Evolutionary conservation across 2,113 vertebrate genomes (phyloP), one percentile per base, ranked within the genome.

Genomic region (Cryptotis parvus): DNA sequence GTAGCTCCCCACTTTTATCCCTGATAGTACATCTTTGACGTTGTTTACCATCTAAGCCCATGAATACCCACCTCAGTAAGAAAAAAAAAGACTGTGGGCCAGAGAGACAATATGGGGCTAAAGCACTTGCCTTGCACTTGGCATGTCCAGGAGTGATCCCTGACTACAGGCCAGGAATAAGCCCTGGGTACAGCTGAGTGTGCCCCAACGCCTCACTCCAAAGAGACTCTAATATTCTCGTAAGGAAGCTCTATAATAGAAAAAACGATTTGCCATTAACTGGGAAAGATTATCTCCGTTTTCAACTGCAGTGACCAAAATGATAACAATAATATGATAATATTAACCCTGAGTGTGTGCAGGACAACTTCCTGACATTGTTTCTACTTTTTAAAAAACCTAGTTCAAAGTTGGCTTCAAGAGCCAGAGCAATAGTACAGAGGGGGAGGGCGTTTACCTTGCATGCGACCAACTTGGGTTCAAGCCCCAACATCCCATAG

Each of bases 361-460:
- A 66, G 66, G 70, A 75, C 35, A 78, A 69, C 76, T 45, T 86
- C 73, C 83, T 33, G 10, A 89, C 84, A 65, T n/a, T 78, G 70
- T 81, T 93, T 94, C 35, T 88, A 76, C 75, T 75, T 83, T 86
- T 87, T 85, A n/a, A 15, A 49, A 58, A 31, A 66, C 35, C 20
- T 68, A 26, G 61, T 94, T 93, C 26, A 69, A 76, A 58, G 94
- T 78, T 91, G 78, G 33, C 85, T n/a, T n/a, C n/a, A n/a, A n/a
- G n/a, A n/a, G n/a, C n/a, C n/a, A n/a, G n/a, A n/a, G n/a, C n/a
- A n/a, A n/a, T n/a, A n/a, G n/a, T n/a, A n/a, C n/a, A n/a, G n/a
- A n/a, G n/a, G n/a, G n/a, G n/a, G n/a, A n/a, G n/a, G n/a, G n/a
- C n/a, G n/a, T n/a, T n/a, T n/a, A n/a, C n/a, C n/a, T n/a, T n/a